These are phyloP conservation scores for Pseudocheirus occidentalis DNA, from an alignment of 2,797 vertebrate genomes.

Conservation along the genomic window DNA sequence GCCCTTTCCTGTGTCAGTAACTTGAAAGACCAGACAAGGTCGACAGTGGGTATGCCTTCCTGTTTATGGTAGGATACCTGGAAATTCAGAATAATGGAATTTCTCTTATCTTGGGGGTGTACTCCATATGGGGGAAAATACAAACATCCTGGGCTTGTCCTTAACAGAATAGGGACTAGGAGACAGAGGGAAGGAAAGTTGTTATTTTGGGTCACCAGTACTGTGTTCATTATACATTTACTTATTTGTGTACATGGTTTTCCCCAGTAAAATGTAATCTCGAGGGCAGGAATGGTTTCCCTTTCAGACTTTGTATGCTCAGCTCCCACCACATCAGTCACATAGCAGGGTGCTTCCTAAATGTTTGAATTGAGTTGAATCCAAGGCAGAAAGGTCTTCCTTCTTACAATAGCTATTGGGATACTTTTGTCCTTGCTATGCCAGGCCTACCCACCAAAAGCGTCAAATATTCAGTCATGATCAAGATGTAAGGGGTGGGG, in stretches of 20 bases:
- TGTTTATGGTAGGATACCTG: no score
- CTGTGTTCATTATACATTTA: background rate
- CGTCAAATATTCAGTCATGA: conserved; percentile 75
- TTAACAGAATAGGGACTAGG: background rate
- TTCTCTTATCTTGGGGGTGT: no score
- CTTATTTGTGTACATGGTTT: background rate
- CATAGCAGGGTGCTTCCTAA: background rate
- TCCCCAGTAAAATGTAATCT: background rate
- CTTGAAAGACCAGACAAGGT: no score
- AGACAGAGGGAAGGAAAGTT: background rate
- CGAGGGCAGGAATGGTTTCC: background rate
- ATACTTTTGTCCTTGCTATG: background rate
- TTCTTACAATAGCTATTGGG: background rate
- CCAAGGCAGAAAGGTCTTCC: background rate
- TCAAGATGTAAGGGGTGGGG: conserved; percentile 80
- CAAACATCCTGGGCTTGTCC: no score
- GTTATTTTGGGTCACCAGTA: background rate
- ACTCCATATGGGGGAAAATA: no score
- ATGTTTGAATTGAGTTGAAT: background rate
- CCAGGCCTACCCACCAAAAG: conserved; percentile 16
- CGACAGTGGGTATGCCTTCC: no score
- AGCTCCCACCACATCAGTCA: background rate
- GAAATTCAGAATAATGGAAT: no score
- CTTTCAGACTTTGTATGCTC: background rate
- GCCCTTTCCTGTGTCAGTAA: no score